Percentiles rank a stretch among this genome's conserved stretches.
Evolutionary conservation across 2,888 invertebrate species (phyloP).

Genomic region (Tipula helvola): DNA sequence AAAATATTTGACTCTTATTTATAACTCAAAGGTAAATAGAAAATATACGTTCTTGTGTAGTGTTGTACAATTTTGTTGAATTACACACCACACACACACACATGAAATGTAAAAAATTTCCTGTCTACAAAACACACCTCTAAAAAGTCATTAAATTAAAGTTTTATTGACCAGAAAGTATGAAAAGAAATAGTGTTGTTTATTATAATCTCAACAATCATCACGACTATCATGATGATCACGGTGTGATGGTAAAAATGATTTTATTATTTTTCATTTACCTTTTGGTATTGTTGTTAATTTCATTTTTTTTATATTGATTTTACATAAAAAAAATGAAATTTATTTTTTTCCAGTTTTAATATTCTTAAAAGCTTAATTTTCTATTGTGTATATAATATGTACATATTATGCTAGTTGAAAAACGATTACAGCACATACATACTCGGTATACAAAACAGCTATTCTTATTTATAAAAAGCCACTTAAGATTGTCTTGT

Average conservation of each 20-base stretch:
- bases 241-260: background rate
- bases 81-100: background rate
- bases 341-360: background rate
- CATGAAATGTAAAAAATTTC: background rate
- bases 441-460: background rate
- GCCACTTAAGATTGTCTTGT: background rate
- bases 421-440: background rate
- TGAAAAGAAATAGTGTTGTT: background rate
- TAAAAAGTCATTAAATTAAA: background rate
- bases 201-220: background rate
- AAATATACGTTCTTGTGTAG: background rate
- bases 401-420: background rate
- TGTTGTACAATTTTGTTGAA: background rate
- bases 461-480: background rate
- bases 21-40: background rate
- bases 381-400: background rate
- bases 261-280: background rate
- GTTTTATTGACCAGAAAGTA: background rate
- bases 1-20: background rate
- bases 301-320: background rate
- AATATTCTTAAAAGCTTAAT: background rate
- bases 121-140: slow-evolving; percentile 4
- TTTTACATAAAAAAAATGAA: background rate
- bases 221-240: background rate
- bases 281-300: background rate